Evolutionary conservation across 2,888 invertebrate genomes (phyloP), one percentile per base, ranked within the genome.

Genomic region (Spilosoma lubricipeda): DNA sequence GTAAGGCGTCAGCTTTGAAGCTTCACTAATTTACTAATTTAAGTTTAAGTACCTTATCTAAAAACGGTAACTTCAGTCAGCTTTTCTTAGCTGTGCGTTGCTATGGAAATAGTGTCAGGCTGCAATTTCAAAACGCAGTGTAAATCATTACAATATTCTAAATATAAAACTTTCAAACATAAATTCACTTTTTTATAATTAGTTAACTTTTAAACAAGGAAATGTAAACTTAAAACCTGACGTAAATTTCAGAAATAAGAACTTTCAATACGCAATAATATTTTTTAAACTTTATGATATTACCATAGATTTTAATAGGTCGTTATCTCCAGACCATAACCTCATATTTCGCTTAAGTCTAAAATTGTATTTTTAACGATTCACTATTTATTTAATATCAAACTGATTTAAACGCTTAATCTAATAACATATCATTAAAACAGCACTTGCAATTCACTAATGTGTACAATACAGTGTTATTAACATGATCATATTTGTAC

Each of bases 11-110:
- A 30, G 78, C 78, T 83, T 83, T 5, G 23, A 76, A 74, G 77
- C 80, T 83, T 81, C 64, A 76, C 73, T 42, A 72, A 82, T 74
- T 77, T 75, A 84, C 85, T 71, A 77, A 77, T 75, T 72, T 70
- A 75, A 73, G 65, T 18, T n/a, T 70, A 48, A 30, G 59, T 27
- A 27, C 27, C 33, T 33, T 3, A 33, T 33, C 2, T 33, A 33
- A 33, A 33, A 33, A 33, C 3, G 33, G 33, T 3, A 33, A 33
- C 33, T n/a, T n/a, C n/a, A n/a, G n/a, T n/a, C n/a, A n/a, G n/a
- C n/a, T n/a, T n/a, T n/a, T n/a, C n/a, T n/a, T n/a, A n/a, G n/a
- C 42, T 64, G 33, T 48, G 36, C 20, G 59, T 83, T 82, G 82
- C 82, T 11, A 36, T 74, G 11, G 33, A 59, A 76, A 76, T 45